Evolutionary conservation across 2,113 vertebrate genomes (phyloP), one percentile per base, ranked within the genome.

Genomic region (Ophiodon elongatus): DNA sequence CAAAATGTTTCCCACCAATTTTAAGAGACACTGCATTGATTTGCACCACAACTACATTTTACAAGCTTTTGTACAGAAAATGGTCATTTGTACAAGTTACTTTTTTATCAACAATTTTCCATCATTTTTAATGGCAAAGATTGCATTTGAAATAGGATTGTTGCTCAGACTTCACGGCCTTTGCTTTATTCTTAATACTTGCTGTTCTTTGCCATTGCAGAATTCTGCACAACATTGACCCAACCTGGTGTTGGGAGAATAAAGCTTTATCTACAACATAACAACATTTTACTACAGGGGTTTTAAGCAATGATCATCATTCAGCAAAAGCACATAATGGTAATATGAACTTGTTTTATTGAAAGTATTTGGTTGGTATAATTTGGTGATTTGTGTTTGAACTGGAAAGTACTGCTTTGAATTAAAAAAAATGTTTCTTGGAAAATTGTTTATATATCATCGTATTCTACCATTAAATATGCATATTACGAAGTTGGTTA

Each of bases 1-100:
- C 71, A 77, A 90, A 89, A 86, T 60, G 54, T 74, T 84, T 89
- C 74, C 73, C 85, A 90, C 70, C 82, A 78, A 63, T 80, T 86
- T 78, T 85, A 84, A 88, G 71, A 89, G 64, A 89, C 60, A 86
- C 82, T 91, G 90, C 89, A 88, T 94, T 94, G 83, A 95, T 95
- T 94, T 85, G 88, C 90, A 95, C 94, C 95, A 92, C 92, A 89
- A 93, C 89, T 95, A 94, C 96, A 95, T 96, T 94, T 95, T 96
- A 92, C 95, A 95, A 93, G 93, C 76, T 94, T 97, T 98, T 97
- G 96, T 97, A 96, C 94, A 93, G 90, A 94, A 88, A 92, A 86
- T 47, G 57, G 83, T 93, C 91, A 94, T 95, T 96, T 95, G 92
- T 94, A 93, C 95, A 96, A 96, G 83, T 92, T 91, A 94, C 90